Base-by-base conservation (phyloP, 1,140 invertebrate genomes). In the Thaumatotibia leucotreta region DNA sequence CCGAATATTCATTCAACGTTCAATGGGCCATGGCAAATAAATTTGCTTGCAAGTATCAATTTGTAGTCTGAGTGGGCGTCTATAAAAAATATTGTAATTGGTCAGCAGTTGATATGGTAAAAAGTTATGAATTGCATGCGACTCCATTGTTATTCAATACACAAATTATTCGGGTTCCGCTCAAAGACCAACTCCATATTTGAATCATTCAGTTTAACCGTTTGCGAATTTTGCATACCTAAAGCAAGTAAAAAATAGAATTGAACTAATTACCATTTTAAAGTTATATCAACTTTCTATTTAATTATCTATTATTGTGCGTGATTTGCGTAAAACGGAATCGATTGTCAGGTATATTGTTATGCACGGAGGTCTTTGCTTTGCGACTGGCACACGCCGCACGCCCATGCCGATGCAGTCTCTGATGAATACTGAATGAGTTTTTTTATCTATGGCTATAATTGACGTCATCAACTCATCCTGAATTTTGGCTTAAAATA, bases 301-400 rank as follows among this genome's bases (percentile, higher is more conserved):
- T 29, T 58, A 9, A 10, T 9, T 17, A 27, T 14, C 50, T n/a
- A 58, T 58, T 58, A 58, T 8, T 58, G 24, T 58, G 52, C 23
- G 24, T 58, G 52, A 58, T 58, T 58, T 58, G 52, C 23, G 52
- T 58, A 58, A 65, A 66, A 33, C 17, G 65, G 67, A 72, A 69
- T 52, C 35, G 24, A 66, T 74, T 67, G 65, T 35, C 33, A 17
- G 23, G 23, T 6, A 66, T 68, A 39, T 79, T 81, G 14, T 49
- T 75, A 81, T 79, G 74, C 77, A 73, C 22, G 32, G 39, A n/a
- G 39, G 39, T 45, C 39, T 45, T 39, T 20, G 62, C 63, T 64
- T 67, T 65, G 64, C 23, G 70, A 73, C 70, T 39, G 84, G 86
- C 86, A 89, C 86, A 86, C 84, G 86, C 83, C 86, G 33, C 86